Evolutionary conservation across 2,888 invertebrate genomes (phyloP).

Genomic region (Ecliptopera silaceata): DNA sequence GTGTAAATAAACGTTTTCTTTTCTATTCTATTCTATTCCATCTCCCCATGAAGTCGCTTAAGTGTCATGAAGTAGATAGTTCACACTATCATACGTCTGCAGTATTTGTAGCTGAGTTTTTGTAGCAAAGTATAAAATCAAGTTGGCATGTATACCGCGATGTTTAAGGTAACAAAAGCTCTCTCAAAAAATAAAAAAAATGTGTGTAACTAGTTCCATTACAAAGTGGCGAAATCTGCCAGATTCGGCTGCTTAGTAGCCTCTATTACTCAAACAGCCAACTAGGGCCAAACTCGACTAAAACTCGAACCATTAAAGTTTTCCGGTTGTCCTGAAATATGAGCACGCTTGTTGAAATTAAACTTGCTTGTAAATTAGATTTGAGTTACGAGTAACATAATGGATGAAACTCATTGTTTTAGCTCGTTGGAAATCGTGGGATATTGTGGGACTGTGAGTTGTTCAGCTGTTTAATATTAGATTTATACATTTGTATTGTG

Average conservation of each 20-base stretch:
- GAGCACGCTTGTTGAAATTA: constrained; percentile 52
- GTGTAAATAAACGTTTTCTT: too few species aligned
- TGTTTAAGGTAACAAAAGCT: too few species aligned
- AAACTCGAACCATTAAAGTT: constrained; percentile 36
- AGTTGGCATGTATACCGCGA: too few species aligned
- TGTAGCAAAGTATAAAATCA: too few species aligned
- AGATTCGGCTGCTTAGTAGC: constrained; percentile 57
- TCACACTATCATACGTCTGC: too few species aligned
- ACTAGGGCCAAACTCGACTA: constrained; percentile 47
- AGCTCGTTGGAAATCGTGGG: constrained; percentile 23
- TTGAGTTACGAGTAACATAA: constrained; percentile 34
- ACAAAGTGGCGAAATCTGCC: constrained; percentile 59
- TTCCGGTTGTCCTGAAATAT: constrained; percentile 53
- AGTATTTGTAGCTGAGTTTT: too few species aligned
- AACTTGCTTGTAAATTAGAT: constrained; percentile 41
- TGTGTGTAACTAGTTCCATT: constrained; percentile 46
- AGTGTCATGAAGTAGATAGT: too few species aligned
- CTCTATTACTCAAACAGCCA: constrained; percentile 66
- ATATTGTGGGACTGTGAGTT: constrained; percentile 18
- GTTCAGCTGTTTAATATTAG: constrained; percentile 22
- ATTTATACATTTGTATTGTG: constrained; percentile 15
- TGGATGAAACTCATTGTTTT: constrained; percentile 29
- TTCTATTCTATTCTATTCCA: too few species aligned
- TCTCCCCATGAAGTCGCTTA: too few species aligned
- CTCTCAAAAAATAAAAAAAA: too few species aligned